Conservation (phyloP, 2,113 vertebrate genomes). For the Hippolais icterina region DNA sequence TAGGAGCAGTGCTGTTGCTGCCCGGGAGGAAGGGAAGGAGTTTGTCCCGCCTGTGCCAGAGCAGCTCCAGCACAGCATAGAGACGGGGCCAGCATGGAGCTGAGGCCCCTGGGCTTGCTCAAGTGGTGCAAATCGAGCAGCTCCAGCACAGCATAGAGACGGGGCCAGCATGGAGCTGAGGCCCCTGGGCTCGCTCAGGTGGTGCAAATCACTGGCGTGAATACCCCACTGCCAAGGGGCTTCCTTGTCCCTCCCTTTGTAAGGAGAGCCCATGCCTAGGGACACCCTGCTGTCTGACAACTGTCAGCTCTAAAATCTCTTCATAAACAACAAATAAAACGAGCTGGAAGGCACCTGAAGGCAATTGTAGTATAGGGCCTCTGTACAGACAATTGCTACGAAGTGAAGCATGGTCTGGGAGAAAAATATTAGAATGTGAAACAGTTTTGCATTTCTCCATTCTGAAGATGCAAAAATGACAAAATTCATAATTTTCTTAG, state of each 20-base stretch:
- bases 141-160: not conserved
- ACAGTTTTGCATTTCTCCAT: not conserved
- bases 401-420: not conserved
- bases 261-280: not conserved
- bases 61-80: not conserved
- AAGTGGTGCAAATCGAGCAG: no score
- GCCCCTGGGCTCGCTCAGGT: rapidly evolving
- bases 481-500: not conserved
- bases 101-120: rapidly evolving
- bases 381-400: not conserved
- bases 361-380: not conserved
- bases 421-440: not conserved
- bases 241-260: rapidly evolving
- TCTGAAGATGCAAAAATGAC: not conserved
- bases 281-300: not conserved
- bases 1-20: not conserved
- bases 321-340: not conserved
- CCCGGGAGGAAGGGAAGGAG: rapidly evolving
- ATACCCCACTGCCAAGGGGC: not conserved
- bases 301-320: not conserved
- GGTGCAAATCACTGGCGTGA: not conserved
- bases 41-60: not conserved
- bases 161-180: rapidly evolving
- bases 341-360: not conserved
- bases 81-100: rapidly evolving